Evolutionary conservation across 2,113 vertebrate species (phyloP).

Genomic region (Muntiacus muntjak): DNA sequence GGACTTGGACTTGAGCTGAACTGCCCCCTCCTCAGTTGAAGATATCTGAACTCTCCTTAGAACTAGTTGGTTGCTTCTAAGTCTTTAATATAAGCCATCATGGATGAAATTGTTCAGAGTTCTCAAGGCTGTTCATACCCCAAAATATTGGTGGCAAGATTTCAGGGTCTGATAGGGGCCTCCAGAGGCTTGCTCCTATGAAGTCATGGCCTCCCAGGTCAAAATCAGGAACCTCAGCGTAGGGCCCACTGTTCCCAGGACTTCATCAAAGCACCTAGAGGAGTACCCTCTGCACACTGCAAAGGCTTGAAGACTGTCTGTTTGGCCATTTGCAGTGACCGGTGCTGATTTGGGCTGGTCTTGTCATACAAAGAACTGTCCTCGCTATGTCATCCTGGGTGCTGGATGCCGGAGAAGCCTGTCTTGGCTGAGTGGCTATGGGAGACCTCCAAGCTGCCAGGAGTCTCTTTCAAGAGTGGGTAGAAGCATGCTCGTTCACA

Average conservation of each 20-base stretch:
- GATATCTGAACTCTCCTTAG: background rate
- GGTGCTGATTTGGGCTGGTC: background rate
- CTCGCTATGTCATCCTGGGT: background rate
- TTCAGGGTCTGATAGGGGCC: background rate
- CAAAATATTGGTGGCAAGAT: background rate
- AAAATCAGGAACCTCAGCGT: background rate
- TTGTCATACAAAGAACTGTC: background rate
- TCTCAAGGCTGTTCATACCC: background rate
- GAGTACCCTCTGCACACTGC: background rate
- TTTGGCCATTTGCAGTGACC: background rate
- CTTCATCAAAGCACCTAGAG: background rate
- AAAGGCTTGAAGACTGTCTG: background rate
- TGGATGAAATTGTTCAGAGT: background rate
- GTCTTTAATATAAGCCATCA: background rate
- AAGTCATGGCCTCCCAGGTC: background rate
- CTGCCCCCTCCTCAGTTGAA: background rate
- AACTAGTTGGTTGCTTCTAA: background rate
- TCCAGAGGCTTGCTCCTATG: background rate
- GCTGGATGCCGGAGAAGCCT: too few relatives aligned
- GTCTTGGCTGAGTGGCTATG: background rate
- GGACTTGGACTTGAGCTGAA: slow-evolving; percentile 13
- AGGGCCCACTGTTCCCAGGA: background rate
- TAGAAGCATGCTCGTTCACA: background rate
- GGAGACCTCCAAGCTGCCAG: background rate
- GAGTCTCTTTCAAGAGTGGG: background rate